These are phyloP conservation scores for Pachyseris speciosa DNA, from an alignment of 64 coral and sea anemone genomes.

Conservation along the genomic window DNA sequence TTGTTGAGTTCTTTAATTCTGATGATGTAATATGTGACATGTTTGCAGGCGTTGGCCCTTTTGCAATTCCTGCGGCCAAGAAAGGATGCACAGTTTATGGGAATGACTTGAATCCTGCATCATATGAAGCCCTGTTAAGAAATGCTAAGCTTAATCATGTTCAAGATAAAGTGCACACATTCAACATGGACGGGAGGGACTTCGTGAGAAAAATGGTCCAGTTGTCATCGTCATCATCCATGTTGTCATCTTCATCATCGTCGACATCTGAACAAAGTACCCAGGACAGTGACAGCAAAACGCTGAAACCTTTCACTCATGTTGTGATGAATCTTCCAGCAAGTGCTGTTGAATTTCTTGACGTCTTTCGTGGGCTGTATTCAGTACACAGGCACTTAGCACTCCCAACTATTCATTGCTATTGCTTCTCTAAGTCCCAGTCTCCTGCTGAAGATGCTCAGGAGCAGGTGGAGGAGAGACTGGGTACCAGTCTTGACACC, in stretches of 20 bases:
- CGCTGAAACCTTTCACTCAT: slow-evolving; percentile 72
- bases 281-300: not conserved
- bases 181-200: slow-evolving; percentile 93
- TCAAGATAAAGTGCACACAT: slow-evolving; percentile 57
- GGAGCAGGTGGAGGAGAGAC: slow-evolving; percentile 67
- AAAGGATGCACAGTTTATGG: slow-evolving; percentile 93
- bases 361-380: slow-evolving; percentile 88
- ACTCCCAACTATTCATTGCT: slow-evolving; percentile 92
- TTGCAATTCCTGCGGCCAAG: slow-evolving; percentile 97
- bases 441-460: slow-evolving; percentile 70
- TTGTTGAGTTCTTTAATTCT: slow-evolving; percentile 70
- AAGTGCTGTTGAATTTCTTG: slow-evolving; percentile 89
- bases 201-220: slow-evolving; percentile 76
- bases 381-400: not conserved
- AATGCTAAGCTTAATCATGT: slow-evolving; percentile 88
- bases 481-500: slow-evolving; percentile 33
- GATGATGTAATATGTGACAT: slow-evolving; percentile 91
- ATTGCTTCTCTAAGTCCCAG: slow-evolving; percentile 93
- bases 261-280: not conserved
- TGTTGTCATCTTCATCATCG: not conserved
- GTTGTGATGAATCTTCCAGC: slow-evolving; percentile 98
- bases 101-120: slow-evolving; percentile 95
- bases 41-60: slow-evolving; percentile 99
- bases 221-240: not conserved
- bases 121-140: slow-evolving; percentile 76